Percentiles rank a stretch among this genome's conserved stretches.
Evolutionary conservation across 2,888 invertebrate genomes (phyloP).

Genomic region (Steinernema carpocapsae): DNA sequence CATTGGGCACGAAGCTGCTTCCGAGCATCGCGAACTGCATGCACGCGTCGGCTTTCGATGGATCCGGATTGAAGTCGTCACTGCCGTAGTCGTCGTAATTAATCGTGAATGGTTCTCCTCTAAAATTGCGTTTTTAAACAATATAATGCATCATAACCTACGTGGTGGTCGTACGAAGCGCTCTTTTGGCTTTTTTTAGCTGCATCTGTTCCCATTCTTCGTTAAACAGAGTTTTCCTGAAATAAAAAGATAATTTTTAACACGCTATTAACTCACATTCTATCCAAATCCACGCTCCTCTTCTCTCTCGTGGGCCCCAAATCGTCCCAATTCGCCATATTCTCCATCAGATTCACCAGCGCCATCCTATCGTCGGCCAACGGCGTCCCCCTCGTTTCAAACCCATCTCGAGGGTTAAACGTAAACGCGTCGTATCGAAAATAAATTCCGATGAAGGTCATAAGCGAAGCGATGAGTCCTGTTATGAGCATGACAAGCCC

Average conservation of each 20-base stretch:
- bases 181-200: not conserved
- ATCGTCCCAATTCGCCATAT: not conserved
- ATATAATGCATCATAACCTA: not conserved
- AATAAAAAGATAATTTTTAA: too few species aligned
- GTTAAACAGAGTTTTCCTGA: too few species aligned
- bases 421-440: conserved; percentile 23
- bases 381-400: conserved; percentile 46
- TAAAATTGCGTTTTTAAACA: not conserved
- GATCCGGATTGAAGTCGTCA: conserved; percentile 4
- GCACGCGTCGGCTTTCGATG: conserved; percentile 2
- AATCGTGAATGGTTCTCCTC: conserved; percentile 39
- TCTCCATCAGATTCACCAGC: conserved; percentile 35
- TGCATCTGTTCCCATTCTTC: too few species aligned
- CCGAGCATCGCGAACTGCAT: conserved; percentile 26
- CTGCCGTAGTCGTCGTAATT: conserved; percentile 48
- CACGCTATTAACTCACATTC: too few species aligned
- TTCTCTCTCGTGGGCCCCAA: not conserved
- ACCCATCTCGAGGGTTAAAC: conserved; percentile 37
- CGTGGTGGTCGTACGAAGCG: not conserved
- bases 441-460: conserved; percentile 12
- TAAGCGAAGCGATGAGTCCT: not conserved
- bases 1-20: not conserved
- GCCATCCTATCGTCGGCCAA: conserved; percentile 42
- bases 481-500: not conserved
- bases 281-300: too few species aligned